A percentile compares a stretch with the other conserved stretches of the same genome.
phyloP scores from a whole-genome alignment of 2,113 vertebrate genomes.

The Sphyrna mokarran region DNA sequence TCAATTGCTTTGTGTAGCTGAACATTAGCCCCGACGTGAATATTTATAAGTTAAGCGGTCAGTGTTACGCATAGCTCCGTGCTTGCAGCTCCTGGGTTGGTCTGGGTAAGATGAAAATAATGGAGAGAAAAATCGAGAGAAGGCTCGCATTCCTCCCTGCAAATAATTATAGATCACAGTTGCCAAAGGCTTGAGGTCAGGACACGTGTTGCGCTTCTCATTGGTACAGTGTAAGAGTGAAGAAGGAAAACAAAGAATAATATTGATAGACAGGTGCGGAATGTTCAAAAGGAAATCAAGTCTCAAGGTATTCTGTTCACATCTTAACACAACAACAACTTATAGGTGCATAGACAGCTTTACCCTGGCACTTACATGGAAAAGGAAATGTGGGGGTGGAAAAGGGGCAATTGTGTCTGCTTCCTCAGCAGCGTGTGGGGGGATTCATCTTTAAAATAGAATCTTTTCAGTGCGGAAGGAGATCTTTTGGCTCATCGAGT shows the following conservation, averaged over 20 bases:
- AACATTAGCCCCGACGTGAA: neutral
- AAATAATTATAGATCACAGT: neutral
- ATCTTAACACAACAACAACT: neutral
- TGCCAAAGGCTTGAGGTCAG: neutral
- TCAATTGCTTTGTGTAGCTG: neutral
- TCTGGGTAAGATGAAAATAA: neutral
- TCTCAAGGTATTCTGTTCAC: neutral
- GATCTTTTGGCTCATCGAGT: too few species aligned
- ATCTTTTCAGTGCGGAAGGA: too few species aligned
- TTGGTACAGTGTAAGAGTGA: neutral
- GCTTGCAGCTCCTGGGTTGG: neutral
- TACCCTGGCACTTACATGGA: neutral
- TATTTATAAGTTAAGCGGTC: neutral
- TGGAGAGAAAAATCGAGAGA: neutral
- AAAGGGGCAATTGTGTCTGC: neutral
- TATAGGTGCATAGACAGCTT: neutral
- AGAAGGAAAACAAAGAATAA: neutral
- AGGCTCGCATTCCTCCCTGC: neutral
- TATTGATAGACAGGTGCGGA: neutral
- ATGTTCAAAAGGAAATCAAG: neutral
- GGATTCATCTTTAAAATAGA: neutral
- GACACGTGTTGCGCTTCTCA: neutral
- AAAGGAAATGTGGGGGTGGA: neutral
- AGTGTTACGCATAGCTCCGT: neutral
- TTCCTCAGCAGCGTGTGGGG: neutral